A percentile compares a stretch with the other conserved stretches of the same genome.
Evolutionary conservation across 2,888 invertebrate genomes (phyloP).

Genomic region (Actias luna): DNA sequence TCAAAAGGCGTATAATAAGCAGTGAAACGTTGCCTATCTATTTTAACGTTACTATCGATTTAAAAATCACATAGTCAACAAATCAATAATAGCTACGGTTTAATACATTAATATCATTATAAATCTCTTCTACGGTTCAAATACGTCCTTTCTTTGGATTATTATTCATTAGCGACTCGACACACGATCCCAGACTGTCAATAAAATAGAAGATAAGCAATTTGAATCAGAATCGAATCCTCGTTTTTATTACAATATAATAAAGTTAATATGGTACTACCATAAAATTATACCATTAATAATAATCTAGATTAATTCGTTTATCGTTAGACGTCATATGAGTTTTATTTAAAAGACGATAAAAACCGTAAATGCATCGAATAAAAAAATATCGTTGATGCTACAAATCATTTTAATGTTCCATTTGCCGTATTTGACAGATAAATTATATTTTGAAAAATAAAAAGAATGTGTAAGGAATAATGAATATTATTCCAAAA

Average conservation of each 20-base stretch:
- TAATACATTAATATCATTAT: neutral
- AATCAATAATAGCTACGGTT: no score
- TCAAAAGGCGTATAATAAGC: no score
- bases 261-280: slow-evolving; percentile 10
- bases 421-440: slow-evolving; percentile 16
- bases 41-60: no score
- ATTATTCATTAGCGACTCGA: neutral
- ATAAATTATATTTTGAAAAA: slow-evolving; percentile 19
- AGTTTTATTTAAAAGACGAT: slow-evolving; percentile 9
- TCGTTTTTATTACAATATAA: slow-evolving; percentile 14
- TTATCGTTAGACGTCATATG: slow-evolving; percentile 9
- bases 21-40: no score
- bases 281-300: slow-evolving; percentile 13
- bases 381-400: slow-evolving; percentile 17
- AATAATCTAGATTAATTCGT: neutral
- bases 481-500: neutral
- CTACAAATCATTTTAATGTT: slow-evolving; percentile 19
- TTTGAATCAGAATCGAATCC: slow-evolving; percentile 11
- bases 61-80: no score
- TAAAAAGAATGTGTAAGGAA: slow-evolving; percentile 13
- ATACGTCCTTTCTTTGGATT: neutral
- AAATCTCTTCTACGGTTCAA: neutral
- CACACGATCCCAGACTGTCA: neutral
- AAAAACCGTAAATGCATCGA: slow-evolving; percentile 17
- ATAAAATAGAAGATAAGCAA: slow-evolving; percentile 11